Evolutionary conservation across 1,140 invertebrate genomes (phyloP).

Genomic region (Homarus americanus): DNA sequence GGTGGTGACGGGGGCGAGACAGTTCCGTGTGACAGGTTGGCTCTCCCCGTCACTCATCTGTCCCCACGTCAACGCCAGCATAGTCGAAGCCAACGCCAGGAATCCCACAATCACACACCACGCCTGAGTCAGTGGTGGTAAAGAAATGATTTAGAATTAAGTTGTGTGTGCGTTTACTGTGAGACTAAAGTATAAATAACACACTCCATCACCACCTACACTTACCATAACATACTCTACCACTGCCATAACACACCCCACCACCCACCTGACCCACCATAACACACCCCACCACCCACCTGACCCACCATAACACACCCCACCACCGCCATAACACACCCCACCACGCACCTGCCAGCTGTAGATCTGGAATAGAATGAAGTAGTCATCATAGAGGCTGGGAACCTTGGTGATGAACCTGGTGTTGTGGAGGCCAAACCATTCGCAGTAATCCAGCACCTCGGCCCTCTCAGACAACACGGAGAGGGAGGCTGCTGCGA

Average conservation of each 20-base stretch:
- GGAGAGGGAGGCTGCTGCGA: constrained; percentile 9
- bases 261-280: background rate
- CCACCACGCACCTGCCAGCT: background rate
- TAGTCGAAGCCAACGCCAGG: background rate
- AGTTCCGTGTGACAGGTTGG: background rate
- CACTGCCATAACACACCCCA: background rate
- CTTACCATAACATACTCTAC: background rate
- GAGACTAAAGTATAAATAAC: no score
- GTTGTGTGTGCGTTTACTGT: no score
- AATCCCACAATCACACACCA: background rate
- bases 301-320: background rate
- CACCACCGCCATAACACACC: background rate
- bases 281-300: background rate
- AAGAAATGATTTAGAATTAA: background rate
- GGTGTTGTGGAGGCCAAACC: constrained; percentile 38
- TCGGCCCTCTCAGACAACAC: background rate
- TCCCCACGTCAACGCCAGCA: background rate
- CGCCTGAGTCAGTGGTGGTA: background rate
- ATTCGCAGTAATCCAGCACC: constrained; percentile 8
- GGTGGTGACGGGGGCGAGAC: background rate
- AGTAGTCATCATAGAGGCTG: background rate
- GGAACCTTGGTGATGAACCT: constrained; percentile 26
- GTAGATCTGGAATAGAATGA: constrained; percentile 16
- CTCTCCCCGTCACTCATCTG: background rate
- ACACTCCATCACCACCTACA: background rate